Evolutionary conservation across 37 sponge, comb jelly and placozoan species (phyloP).

Genomic region (Cliona cf. orientalis): DNA sequence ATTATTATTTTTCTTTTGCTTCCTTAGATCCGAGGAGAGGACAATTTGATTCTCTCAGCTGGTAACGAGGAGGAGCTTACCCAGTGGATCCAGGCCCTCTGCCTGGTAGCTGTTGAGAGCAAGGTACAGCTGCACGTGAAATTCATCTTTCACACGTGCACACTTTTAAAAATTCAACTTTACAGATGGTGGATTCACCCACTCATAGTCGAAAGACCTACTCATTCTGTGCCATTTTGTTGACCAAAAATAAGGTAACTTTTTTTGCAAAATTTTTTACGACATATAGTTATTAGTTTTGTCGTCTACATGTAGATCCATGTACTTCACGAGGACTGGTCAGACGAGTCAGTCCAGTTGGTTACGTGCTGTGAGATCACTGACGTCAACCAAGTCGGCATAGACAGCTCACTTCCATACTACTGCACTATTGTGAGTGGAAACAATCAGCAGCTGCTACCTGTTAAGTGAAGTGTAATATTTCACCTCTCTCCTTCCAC

Average conservation of each 20-base stretch:
- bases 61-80: slow-evolving; percentile 56
- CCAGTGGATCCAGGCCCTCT: slow-evolving; percentile 73
- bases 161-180: neutral
- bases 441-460: neutral
- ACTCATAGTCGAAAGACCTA: slow-evolving; percentile 12
- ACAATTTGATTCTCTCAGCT: slow-evolving; percentile 37
- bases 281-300: neutral
- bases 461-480: no score
- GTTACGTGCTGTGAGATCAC: slow-evolving; percentile 58
- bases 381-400: slow-evolving; percentile 44
- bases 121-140: slow-evolving; percentile 10
- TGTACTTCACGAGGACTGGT: slow-evolving; percentile 75
- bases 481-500: no score
- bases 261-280: neutral
- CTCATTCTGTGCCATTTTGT: slow-evolving; percentile 37
- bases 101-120: slow-evolving; percentile 41
- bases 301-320: slow-evolving; percentile 42
- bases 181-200: neutral
- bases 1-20: no score
- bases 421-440: slow-evolving; percentile 74
- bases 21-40: slow-evolving; percentile 3
- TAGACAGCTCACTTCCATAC: slow-evolving; percentile 58
- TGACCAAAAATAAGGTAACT: slow-evolving; percentile 40
- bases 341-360: slow-evolving; percentile 53
- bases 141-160: slow-evolving; percentile 1